Percentiles rank a stretch among this genome's conserved stretches.
Evolutionary conservation across 2,113 vertebrate genomes (phyloP).

Genomic region (Plotosus lineatus): DNA sequence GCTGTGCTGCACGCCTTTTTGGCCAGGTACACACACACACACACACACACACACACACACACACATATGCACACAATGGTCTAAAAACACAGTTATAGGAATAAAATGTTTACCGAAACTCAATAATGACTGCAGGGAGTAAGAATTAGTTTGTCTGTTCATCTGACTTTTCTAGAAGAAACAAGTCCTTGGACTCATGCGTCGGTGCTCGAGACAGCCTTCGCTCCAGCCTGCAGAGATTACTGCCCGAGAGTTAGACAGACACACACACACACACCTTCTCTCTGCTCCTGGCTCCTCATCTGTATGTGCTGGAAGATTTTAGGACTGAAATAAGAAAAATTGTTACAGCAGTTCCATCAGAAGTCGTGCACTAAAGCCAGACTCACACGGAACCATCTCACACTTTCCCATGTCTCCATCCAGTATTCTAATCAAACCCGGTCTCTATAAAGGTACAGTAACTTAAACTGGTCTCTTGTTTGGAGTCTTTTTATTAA

Average conservation of each 20-base stretch:
- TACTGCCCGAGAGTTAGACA: constrained; percentile 65
- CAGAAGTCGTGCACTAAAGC: not conserved
- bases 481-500: not conserved
- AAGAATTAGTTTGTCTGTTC: not conserved
- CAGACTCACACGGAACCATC: not conserved
- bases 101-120: not conserved
- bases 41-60: not conserved
- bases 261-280: constrained; percentile 5
- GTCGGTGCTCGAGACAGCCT: constrained; percentile 80
- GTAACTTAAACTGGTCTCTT: not conserved
- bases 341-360: not conserved
- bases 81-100: not conserved
- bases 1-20: constrained; percentile 86
- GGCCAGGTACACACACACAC: constrained; percentile 80
- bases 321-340: not conserved
- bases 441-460: not conserved
- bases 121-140: not conserved
- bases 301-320: not conserved
- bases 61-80: not conserved
- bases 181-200: constrained; percentile 82
- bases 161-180: constrained; percentile 72
- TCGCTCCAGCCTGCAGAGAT: constrained; percentile 76
- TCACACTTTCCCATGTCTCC: not conserved
- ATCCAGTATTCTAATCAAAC: not conserved
- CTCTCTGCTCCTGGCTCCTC: constrained; percentile 1